Evolutionary conservation across 2,888 invertebrate species (phyloP).

Genomic region (Pammene aurita): DNA sequence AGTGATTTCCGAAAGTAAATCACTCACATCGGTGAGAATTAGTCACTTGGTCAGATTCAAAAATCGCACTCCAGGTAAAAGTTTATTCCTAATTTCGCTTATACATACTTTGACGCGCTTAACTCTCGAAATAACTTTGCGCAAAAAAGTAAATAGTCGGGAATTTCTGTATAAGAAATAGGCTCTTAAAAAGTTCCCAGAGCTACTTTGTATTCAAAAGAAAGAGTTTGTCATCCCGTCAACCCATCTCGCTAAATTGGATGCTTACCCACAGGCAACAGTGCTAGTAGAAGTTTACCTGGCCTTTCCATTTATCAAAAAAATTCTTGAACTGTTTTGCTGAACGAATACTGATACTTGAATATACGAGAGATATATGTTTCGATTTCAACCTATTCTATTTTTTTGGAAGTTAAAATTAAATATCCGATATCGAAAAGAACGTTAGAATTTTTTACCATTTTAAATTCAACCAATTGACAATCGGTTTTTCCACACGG

Average conservation of each 20-base stretch:
- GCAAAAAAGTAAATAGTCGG: slow-evolving; percentile 25
- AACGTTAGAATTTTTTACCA: no score
- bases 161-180: slow-evolving; percentile 14
- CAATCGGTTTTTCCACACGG: no score
- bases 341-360: background rate
- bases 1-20: no score
- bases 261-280: slow-evolving; percentile 29
- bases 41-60: no score
- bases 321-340: background rate
- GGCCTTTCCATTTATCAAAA: slow-evolving; percentile 12
- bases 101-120: slow-evolving; percentile 3
- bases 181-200: slow-evolving; percentile 13
- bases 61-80: no score
- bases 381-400: background rate
- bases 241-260: slow-evolving; percentile 31
- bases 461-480: no score
- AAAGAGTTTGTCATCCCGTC: slow-evolving; percentile 32
- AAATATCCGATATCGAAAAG: background rate
- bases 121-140: slow-evolving; percentile 14
- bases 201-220: slow-evolving; percentile 37
- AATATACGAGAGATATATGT: background rate
- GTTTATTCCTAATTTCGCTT: slow-evolving; percentile 6
- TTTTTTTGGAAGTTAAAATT: background rate
- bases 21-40: no score
- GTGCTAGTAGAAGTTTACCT: slow-evolving; percentile 25